Conservation (phyloP, 2,797 vertebrate genomes). For the Acrossocheilus wenchowensis region DNA sequence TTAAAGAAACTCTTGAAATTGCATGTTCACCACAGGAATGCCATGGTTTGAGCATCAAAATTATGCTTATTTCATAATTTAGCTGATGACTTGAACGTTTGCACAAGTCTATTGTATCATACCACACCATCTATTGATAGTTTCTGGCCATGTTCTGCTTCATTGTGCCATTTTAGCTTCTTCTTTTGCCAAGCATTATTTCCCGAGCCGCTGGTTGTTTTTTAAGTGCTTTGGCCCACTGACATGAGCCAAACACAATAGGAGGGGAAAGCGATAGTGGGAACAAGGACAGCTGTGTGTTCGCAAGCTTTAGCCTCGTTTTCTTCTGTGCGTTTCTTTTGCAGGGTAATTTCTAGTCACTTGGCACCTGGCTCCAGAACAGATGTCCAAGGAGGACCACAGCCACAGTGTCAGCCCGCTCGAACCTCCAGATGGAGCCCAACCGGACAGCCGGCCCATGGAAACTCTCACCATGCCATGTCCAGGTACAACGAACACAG, state of each 20-base stretch:
- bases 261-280: constrained; percentile 30
- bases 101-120: neutral
- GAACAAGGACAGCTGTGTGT: constrained; percentile 41
- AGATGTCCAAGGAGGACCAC: constrained; percentile 88
- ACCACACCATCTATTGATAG: neutral
- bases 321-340: constrained; percentile 39
- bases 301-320: constrained; percentile 41
- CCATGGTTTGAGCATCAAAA: constrained; percentile 11
- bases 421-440: constrained; percentile 78
- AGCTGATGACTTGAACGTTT: neutral
- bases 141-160: constrained; percentile 10
- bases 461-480: constrained; percentile 10
- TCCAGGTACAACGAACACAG: constrained; percentile 57
- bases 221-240: constrained; percentile 18
- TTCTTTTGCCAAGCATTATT: constrained; percentile 45
- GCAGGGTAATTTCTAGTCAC: constrained; percentile 53
- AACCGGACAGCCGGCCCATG: constrained; percentile 52
- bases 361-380: constrained; percentile 68
- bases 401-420: constrained; percentile 71
- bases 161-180: constrained; percentile 26
- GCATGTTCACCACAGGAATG: constrained; percentile 28
- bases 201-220: constrained; percentile 50
- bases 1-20: constrained; percentile 14
- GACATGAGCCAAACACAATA: constrained; percentile 14
- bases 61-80: neutral